phyloP scores from a whole-genome alignment of 2,888 invertebrate species.

The Glyphotaelius pellucidus region DNA sequence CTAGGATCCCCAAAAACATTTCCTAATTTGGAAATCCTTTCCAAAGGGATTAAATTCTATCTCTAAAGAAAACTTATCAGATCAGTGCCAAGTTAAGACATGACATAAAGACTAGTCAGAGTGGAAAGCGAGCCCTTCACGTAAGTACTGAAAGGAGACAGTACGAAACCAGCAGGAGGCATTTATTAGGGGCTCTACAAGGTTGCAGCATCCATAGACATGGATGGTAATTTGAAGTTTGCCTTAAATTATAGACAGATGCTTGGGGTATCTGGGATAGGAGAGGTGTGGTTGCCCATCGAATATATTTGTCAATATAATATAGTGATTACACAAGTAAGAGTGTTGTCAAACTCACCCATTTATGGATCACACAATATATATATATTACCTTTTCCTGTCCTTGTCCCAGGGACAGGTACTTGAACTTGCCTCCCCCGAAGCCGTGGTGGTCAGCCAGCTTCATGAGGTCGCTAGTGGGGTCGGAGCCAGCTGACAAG shows the following conservation, averaged over 20 bases:
- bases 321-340: neutral
- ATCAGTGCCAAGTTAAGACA: too few relatives aligned
- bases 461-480: conserved; percentile 90
- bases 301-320: neutral
- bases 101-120: too few relatives aligned
- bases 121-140: too few relatives aligned
- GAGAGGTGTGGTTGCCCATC: neutral
- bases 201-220: too few relatives aligned
- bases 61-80: too few relatives aligned
- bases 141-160: too few relatives aligned
- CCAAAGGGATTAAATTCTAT: too few relatives aligned
- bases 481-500: conserved; percentile 95
- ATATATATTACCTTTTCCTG: conserved; percentile 85
- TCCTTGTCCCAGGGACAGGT: conserved; percentile 94
- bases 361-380: neutral
- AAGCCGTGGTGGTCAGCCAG: conserved; percentile 84
- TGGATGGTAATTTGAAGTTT: neutral
- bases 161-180: too few relatives aligned
- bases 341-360: neutral
- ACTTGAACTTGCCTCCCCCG: conserved; percentile 88
- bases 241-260: neutral
- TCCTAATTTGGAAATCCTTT: too few relatives aligned
- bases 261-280: neutral
- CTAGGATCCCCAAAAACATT: too few relatives aligned
- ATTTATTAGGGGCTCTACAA: too few relatives aligned